Conservation (phyloP, 92 coral and sea anemone species). For the Heteractis magnifica region DNA sequence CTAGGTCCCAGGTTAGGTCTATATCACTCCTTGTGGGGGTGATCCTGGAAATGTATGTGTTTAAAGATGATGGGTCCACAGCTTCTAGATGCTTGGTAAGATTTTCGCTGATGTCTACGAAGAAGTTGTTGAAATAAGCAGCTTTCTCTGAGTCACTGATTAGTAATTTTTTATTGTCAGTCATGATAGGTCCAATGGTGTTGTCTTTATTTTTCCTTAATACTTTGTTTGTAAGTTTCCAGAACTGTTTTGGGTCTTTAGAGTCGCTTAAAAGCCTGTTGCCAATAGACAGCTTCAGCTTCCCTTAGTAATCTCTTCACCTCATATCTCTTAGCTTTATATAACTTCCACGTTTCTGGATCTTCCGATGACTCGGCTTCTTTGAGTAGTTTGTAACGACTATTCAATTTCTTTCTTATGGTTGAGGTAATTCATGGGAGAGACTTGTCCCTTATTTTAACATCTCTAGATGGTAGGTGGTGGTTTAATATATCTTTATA, state of each 20-base stretch:
- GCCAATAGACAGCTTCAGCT: constrained; percentile 31
- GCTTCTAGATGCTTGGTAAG: constrained; percentile 28
- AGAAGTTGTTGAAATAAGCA: constrained; percentile 30
- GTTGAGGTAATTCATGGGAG: constrained; percentile 28
- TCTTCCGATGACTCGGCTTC: constrained; percentile 4
- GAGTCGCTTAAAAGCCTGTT: constrained; percentile 23
- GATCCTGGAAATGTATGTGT: constrained; percentile 12
- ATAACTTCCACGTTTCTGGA: background rate
- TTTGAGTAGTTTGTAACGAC: constrained; percentile 23
- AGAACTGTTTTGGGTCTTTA: constrained; percentile 19
- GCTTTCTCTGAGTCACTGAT: constrained; percentile 9
- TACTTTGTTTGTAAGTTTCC: constrained; percentile 37
- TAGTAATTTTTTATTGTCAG: constrained; percentile 7
- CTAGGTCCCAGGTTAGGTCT: constrained; percentile 25
- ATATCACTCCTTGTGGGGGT: constrained; percentile 26
- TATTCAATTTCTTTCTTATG: constrained; percentile 36
- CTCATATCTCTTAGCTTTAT: constrained; percentile 14
- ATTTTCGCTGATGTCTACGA: constrained; percentile 29
- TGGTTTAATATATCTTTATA: constrained; percentile 11
- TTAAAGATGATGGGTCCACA: background rate
- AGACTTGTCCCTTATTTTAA: constrained; percentile 15
- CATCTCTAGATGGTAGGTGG: constrained; percentile 24
- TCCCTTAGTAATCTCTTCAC: constrained; percentile 29
- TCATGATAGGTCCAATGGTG: constrained; percentile 23
- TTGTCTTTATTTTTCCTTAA: constrained; percentile 29